Evolutionary conservation across 2,888 invertebrate genomes (phyloP).

Genomic region (Pomacea canaliculata): DNA sequence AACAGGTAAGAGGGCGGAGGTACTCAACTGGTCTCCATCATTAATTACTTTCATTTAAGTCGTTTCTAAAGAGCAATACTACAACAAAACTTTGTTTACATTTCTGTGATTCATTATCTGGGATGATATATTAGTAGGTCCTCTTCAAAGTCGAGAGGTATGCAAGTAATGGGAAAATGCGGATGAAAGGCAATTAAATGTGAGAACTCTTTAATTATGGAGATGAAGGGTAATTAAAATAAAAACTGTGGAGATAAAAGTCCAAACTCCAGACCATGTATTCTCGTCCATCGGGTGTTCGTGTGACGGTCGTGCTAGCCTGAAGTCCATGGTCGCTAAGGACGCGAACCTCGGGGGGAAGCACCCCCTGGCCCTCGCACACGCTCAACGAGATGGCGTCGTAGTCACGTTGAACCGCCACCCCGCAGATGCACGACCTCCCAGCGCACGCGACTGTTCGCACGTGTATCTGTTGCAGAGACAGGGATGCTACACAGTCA

Average conservation of each 20-base stretch:
- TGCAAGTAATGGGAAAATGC: too few species aligned
- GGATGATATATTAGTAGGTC: too few species aligned
- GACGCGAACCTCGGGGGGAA: neutral
- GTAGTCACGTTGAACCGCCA: conserved; percentile 1
- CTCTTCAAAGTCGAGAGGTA: too few species aligned
- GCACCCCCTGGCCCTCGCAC: neutral
- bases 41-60: too few species aligned
- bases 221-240: too few species aligned
- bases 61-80: too few species aligned
- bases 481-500: neutral
- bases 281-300: neutral
- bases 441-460: conserved; percentile 3
- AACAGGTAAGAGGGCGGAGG: neutral
- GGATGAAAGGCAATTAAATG: too few species aligned
- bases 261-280: neutral
- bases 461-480: conserved; percentile 1
- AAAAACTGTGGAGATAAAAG: too few species aligned
- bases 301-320: neutral
- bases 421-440: conserved; percentile 9
- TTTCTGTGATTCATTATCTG: too few species aligned
- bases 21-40: neutral
- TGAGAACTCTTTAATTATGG: too few species aligned
- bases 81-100: too few species aligned
- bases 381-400: conserved; percentile 6
- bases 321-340: neutral